Evolutionary conservation across 2,113 vertebrate species (phyloP), one percentile per base, ranked within the genome.

Genomic region (Apteryx mantelli): DNA sequence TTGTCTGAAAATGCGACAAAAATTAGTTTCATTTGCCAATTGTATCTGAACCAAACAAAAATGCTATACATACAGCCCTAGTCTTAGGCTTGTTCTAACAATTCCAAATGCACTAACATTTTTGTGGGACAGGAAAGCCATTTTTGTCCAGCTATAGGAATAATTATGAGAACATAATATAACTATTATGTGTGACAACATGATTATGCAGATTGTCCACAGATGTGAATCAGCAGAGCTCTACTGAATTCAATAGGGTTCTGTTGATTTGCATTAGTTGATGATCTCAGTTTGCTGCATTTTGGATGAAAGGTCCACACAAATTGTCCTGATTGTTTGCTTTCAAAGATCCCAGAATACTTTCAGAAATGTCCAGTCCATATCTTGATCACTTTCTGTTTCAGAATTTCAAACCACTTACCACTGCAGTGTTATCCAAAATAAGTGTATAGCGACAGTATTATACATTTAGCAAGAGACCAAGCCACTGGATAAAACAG

Each of bases 161-260:
- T 40, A 93, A 83, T 50, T 21, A 74, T 2, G 9, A 90, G 75
- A 91, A 82, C 12, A 64, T 46, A 88, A 78, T 78, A 66, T 66
- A 94, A 88, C 58, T 63, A 75, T 88, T 93, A 74, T 56, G 80
- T 83, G 71, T 94, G 78, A 91, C 89, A 89, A 82, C 24, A 83
- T 74, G 71, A 77, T 87, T 96, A 80, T 85, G 53, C 58, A 95
- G 63, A 93, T 91, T 73, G 89, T 80, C 63, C 89, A 36, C 95
- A 97, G 91, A 93, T 93, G 92, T 93, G 82, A 93, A 93, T 88
- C 50, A 93, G 82, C 84, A 84, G 44, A 82, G 2, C 5, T 89
- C 5, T 86, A 94, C 91, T 22, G 15, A 65, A 89, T 84, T 87
- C 84, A 61, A 50, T 82, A 69, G 40, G 10, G 50, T 85, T 93